These are phyloP conservation scores for Ophioderma brevispina DNA, from an alignment of 35 echinoderm and acorn worm species.

Conservation along the genomic window DNA sequence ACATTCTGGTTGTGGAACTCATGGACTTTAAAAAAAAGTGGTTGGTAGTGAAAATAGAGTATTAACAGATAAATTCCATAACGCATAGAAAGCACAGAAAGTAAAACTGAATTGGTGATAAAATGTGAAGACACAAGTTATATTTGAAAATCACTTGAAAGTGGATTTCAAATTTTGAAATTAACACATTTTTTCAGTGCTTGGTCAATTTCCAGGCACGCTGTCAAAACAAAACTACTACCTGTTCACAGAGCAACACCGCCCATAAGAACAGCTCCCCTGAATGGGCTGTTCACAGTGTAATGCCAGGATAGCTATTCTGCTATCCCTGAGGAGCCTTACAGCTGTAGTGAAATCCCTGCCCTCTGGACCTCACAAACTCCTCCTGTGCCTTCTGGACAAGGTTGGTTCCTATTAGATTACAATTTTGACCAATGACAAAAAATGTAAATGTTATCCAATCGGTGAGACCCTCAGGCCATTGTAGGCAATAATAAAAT, in stretches of 20 bases:
- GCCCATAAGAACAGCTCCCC: slow-evolving; percentile 83
- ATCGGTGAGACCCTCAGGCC: not conserved
- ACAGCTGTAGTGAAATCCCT: slow-evolving; percentile 25
- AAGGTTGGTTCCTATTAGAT: slow-evolving; percentile 38
- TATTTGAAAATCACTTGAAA: too few species aligned
- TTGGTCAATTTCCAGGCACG: too few species aligned
- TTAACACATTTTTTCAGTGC: too few species aligned
- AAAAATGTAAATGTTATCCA: not conserved
- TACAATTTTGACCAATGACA: not conserved
- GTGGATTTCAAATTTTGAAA: too few species aligned
- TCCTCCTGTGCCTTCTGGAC: slow-evolving; percentile 68
- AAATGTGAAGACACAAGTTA: too few species aligned
- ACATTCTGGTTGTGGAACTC: too few species aligned
- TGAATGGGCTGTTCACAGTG: slow-evolving; percentile 84
- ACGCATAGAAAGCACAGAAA: too few species aligned
- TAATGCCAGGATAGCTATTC: slow-evolving; percentile 79
- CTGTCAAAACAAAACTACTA: slow-evolving; percentile 18
- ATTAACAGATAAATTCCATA: too few species aligned
- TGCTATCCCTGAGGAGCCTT: slow-evolving; percentile 32
- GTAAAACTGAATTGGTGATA: too few species aligned
- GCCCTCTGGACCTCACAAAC: slow-evolving; percentile 28
- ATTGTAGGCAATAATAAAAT: not conserved
- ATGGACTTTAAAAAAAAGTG: too few species aligned
- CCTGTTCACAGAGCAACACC: slow-evolving; percentile 67
- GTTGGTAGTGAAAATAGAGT: too few species aligned